Conservation (phyloP, 2,113 vertebrate species). For the Cololabis saira region DNA sequence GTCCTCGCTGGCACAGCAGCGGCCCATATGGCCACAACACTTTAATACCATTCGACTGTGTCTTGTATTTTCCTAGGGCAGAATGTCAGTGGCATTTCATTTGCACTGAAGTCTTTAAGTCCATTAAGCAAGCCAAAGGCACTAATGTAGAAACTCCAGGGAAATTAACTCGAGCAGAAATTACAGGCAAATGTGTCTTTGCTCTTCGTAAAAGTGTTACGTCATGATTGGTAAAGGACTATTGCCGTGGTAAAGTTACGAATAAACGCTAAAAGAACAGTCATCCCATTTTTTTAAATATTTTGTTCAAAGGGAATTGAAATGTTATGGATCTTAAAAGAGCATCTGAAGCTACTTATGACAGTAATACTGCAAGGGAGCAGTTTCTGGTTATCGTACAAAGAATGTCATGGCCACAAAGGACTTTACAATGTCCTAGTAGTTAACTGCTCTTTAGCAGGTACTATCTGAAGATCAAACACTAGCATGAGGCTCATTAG, state of each 20-base stretch:
- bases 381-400: no score
- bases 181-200: conserved; percentile 14
- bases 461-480: no score
- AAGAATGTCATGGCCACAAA: no score
- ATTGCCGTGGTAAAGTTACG: neutral
- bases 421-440: no score
- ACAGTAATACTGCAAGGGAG: no score
- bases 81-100: conserved; percentile 62
- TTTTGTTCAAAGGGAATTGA: neutral
- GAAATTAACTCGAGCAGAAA: conserved; percentile 61
- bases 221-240: neutral
- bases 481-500: no score
- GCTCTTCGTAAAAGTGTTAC: conserved; percentile 2
- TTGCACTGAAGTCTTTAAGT: conserved; percentile 64
- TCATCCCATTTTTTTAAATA: neutral
- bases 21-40: conserved; percentile 53
- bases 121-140: conserved; percentile 54
- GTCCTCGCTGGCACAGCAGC: conserved; percentile 41
- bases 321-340: neutral
- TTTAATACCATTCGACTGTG: conserved; percentile 44
- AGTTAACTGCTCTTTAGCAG: no score
- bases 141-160: conserved; percentile 53
- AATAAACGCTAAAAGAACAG: no score
- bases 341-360: no score
- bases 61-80: conserved; percentile 56